Evolutionary conservation across 2,888 invertebrate species (phyloP).

Genomic region (Tetragonula carbonaria): DNA sequence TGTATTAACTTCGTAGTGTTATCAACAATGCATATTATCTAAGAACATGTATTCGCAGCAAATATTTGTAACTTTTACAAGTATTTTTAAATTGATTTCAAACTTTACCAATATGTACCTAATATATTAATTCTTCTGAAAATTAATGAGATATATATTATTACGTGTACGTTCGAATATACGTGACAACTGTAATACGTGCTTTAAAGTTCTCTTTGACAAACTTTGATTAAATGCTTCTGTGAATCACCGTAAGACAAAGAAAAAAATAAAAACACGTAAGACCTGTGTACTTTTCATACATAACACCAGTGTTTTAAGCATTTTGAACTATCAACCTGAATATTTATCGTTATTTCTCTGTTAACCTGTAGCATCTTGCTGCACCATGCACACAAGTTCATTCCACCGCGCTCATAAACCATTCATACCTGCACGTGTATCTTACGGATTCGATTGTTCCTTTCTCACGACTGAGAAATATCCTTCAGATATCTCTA

Average conservation of each 20-base stretch:
- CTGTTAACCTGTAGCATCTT: slow-evolving; percentile 8
- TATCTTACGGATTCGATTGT: slow-evolving; percentile 50
- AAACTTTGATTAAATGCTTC: background rate
- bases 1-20: too few relatives aligned
- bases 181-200: background rate
- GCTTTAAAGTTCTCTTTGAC: background rate
- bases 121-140: too few relatives aligned
- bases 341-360: slow-evolving; percentile 13
- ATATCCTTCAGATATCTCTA: slow-evolving; percentile 17
- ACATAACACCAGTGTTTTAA: background rate
- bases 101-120: background rate
- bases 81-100: background rate
- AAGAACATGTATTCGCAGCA: too few relatives aligned
- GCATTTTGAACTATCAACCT: background rate
- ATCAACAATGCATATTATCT: too few relatives aligned
- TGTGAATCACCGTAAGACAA: background rate
- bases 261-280: background rate
- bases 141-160: too few relatives aligned
- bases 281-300: background rate
- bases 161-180: background rate
- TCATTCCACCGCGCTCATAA: slow-evolving; percentile 21
- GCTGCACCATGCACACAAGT: background rate
- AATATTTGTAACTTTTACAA: too few relatives aligned
- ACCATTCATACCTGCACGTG: slow-evolving; percentile 28
- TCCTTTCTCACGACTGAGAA: slow-evolving; percentile 55